phyloP scores from a whole-genome alignment of 2,113 vertebrate species.

The Saccopteryx leptura region DNA sequence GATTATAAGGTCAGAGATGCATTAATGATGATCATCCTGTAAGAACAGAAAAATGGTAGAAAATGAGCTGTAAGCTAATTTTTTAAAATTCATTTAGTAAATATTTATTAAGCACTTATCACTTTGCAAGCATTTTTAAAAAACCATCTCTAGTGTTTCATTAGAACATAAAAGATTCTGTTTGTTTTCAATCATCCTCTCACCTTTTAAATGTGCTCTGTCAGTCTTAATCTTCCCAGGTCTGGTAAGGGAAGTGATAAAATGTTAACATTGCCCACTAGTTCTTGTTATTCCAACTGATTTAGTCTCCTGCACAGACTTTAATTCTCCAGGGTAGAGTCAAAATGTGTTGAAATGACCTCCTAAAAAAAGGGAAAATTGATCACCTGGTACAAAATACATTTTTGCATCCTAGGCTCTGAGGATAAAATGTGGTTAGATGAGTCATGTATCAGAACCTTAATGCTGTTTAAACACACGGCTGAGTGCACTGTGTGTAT shows the following conservation, averaged over 20 bases:
- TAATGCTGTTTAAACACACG: slow-evolving; percentile 67
- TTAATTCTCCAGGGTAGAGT: slow-evolving; percentile 71
- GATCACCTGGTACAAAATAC: slow-evolving; percentile 62
- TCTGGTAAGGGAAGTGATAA: slow-evolving; percentile 26
- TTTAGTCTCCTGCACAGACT: slow-evolving; percentile 58
- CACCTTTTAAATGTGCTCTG: slow-evolving; percentile 3
- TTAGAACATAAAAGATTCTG: background rate
- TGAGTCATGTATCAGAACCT: slow-evolving; percentile 66
- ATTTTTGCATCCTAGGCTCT: slow-evolving; percentile 60
- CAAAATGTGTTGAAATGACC: slow-evolving; percentile 76
- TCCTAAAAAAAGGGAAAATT: slow-evolving; percentile 67
- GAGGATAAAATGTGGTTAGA: slow-evolving; percentile 68
- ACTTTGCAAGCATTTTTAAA: slow-evolving; percentile 3
- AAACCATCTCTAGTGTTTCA: background rate
- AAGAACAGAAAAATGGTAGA: background rate
- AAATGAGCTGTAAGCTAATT: slow-evolving; percentile 25
- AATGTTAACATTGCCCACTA: slow-evolving; percentile 49
- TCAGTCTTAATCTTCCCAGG: slow-evolving; percentile 19
- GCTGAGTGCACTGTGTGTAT: slow-evolving; percentile 70
- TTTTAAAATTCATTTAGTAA: background rate
- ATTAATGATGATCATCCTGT: background rate
- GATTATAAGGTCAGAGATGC: background rate
- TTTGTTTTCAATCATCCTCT: slow-evolving; percentile 51
- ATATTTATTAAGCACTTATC: slow-evolving; percentile 26
- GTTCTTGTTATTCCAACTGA: slow-evolving; percentile 63